Percentiles rank a stretch among this genome's conserved stretches.
These are phyloP conservation scores for Bombus pyrosoma DNA, from an alignment of 1,140 invertebrate genomes.

Conservation along the genomic window DNA sequence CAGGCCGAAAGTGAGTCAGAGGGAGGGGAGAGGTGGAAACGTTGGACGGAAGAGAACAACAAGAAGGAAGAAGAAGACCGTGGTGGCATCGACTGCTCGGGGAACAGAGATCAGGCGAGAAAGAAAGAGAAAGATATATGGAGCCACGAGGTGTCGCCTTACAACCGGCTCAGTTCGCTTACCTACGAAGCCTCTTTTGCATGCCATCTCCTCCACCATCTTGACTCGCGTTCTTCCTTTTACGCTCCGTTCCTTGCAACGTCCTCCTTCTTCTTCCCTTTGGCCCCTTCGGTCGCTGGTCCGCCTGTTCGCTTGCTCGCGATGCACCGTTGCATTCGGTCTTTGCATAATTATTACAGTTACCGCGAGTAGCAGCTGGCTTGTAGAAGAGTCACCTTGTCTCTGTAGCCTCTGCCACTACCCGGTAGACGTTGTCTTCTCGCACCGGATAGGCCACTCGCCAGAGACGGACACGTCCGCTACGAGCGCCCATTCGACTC, in stretches of 20 bases:
- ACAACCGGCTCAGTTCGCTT: slow-evolving; percentile 82
- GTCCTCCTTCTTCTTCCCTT: slow-evolving; percentile 59
- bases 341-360: slow-evolving; percentile 82
- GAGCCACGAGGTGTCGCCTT: slow-evolving; percentile 81
- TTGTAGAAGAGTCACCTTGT: slow-evolving; percentile 58
- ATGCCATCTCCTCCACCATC: slow-evolving; percentile 82
- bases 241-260: slow-evolving; percentile 69
- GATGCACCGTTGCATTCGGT: slow-evolving; percentile 77
- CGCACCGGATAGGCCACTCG: neutral
- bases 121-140: slow-evolving; percentile 73
- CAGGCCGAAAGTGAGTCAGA: slow-evolving; percentile 26
- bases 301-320: slow-evolving; percentile 44
- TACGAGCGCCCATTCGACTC: neutral
- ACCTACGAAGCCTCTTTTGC: slow-evolving; percentile 81
- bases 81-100: slow-evolving; percentile 41
- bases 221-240: slow-evolving; percentile 74
- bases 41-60: slow-evolving; percentile 43
- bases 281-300: slow-evolving; percentile 11
- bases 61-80: slow-evolving; percentile 52
- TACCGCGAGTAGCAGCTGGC: slow-evolving; percentile 74
- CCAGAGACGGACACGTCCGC: neutral
- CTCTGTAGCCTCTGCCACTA: slow-evolving; percentile 22
- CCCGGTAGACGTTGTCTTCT: slow-evolving; percentile 21
- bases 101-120: slow-evolving; percentile 45
- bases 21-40: slow-evolving; percentile 40